phyloP scores from a whole-genome alignment of 1,140 invertebrate genomes.

The Stenopsyche tienmushanensis region DNA sequence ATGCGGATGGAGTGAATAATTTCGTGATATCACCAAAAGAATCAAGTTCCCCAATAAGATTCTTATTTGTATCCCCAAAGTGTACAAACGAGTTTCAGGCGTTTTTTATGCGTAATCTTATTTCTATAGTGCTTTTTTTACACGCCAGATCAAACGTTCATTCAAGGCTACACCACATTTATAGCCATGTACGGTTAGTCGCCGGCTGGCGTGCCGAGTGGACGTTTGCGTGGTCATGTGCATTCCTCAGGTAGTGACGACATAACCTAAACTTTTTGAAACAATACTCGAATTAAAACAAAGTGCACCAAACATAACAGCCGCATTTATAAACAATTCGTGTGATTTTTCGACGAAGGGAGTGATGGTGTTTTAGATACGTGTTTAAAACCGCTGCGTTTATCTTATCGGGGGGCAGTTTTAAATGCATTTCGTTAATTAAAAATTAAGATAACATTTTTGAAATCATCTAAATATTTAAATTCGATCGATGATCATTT shows the following conservation, averaged over 20 bases:
- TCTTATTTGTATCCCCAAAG: background rate
- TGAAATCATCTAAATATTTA: no score
- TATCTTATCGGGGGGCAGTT: no score
- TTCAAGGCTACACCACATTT: conserved; percentile 9
- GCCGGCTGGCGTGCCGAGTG: background rate
- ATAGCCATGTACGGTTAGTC: conserved; percentile 16
- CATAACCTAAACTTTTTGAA: no score
- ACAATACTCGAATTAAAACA: background rate
- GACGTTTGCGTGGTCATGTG: background rate
- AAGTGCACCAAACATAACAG: background rate
- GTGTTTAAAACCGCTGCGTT: no score
- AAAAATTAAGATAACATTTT: no score
- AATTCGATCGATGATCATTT: no score
- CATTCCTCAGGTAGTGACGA: background rate
- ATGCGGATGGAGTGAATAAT: no score
- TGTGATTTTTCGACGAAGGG: no score
- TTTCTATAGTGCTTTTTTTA: conserved; percentile 13
- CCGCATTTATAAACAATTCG: no score
- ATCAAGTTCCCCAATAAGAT: background rate
- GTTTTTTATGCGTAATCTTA: conserved; percentile 12
- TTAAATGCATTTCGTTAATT: no score
- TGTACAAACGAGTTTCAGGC: background rate
- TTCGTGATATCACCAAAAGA: background rate
- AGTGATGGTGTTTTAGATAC: no score
- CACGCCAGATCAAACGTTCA: conserved; percentile 6